Evolutionary conservation across 2,888 invertebrate species (phyloP).

Genomic region (Heterodera filipjevi): DNA sequence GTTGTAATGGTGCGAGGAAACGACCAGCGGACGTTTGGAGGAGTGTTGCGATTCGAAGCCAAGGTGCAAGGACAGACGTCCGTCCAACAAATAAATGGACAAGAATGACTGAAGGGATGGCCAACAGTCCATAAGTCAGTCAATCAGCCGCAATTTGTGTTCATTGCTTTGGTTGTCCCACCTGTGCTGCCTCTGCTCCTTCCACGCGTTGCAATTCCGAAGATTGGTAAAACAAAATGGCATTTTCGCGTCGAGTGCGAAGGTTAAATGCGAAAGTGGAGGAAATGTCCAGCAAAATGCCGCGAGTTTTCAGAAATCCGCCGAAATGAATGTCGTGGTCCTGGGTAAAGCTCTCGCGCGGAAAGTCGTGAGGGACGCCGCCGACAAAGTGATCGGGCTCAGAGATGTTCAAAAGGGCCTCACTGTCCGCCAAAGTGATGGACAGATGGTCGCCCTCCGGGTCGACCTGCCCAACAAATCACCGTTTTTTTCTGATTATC

Average conservation of each 20-base stretch:
- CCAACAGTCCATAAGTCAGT: too few relatives aligned
- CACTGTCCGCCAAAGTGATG: slow-evolving; percentile 50
- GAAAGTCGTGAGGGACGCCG: slow-evolving; percentile 66
- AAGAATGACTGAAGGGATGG: slow-evolving; percentile 65
- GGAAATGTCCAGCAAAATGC: slow-evolving; percentile 34
- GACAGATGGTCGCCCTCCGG: slow-evolving; percentile 54
- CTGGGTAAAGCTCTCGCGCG: slow-evolving; percentile 45
- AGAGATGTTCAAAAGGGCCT: slow-evolving; percentile 64
- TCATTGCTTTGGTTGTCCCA: neutral
- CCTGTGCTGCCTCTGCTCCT: slow-evolving; percentile 4
- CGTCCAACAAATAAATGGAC: slow-evolving; percentile 66
- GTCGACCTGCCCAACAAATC: slow-evolving; percentile 52
- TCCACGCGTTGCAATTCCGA: neutral
- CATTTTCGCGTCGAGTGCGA: slow-evolving; percentile 65
- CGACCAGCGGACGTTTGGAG: slow-evolving; percentile 44
- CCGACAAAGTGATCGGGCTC: slow-evolving; percentile 66
- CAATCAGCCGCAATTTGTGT: neutral
- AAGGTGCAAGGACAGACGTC: slow-evolving; percentile 63
- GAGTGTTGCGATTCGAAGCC: slow-evolving; percentile 51
- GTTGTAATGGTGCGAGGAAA: slow-evolving; percentile 52
- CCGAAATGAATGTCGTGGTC: slow-evolving; percentile 52
- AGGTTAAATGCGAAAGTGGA: slow-evolving; percentile 67
- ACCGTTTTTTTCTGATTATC: neutral
- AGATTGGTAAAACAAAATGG: slow-evolving; percentile 65
- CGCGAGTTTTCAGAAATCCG: slow-evolving; percentile 53